Evolutionary conservation across 2,888 invertebrate species (phyloP), one percentile per base, ranked within the genome.

Genomic region (Phaedon cochleariae): DNA sequence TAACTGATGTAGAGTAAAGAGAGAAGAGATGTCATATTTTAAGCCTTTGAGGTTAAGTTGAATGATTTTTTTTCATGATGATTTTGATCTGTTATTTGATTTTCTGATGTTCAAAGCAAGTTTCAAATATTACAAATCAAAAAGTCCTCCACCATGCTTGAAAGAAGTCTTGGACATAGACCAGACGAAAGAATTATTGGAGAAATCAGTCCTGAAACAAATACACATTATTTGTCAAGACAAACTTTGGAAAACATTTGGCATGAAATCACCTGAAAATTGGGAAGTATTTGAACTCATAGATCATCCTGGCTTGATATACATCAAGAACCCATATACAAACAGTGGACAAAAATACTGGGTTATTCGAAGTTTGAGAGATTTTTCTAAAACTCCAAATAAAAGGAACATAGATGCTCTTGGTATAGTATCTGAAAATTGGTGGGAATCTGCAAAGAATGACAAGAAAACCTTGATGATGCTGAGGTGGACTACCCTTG

Each of bases 401-500:
- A 89, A 87, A 80, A 85, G 87, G 34, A 93, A 92, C 82, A 85
- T 93, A 72, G 90, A 92, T 79, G 84, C 80, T 21, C 85, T 86
- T 69, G 74, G 82, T 63, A 68, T 83, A 58, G 70, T 86, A 53
- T 76, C 77, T 5, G 71, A 80, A 9, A 71, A 80, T 55, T 83
- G 91, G 93, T 90, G 93, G 93, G 85, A 87, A 71, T 83, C 85
- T 70, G 87, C 88, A 78, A 82, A 85, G 79, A 76, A 77, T 26
- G 70, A 80, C 51, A 70, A 69, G 37, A 74, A 78, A 67, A 71
- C 71, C 62, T 71, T 74, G 21, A 72, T 86, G n/a, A 88, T 89
- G 76, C 81, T 99, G 74, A 86, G 98, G 75, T 99, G 99, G 99
- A 90, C 93, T 0, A 99, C 98, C 0, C 84, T 98, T 34, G 99